Percentiles rank a stretch among this genome's conserved stretches.
These are phyloP conservation scores for Myopa testacea DNA, from an alignment of 2,888 invertebrate species.

Conservation along the genomic window DNA sequence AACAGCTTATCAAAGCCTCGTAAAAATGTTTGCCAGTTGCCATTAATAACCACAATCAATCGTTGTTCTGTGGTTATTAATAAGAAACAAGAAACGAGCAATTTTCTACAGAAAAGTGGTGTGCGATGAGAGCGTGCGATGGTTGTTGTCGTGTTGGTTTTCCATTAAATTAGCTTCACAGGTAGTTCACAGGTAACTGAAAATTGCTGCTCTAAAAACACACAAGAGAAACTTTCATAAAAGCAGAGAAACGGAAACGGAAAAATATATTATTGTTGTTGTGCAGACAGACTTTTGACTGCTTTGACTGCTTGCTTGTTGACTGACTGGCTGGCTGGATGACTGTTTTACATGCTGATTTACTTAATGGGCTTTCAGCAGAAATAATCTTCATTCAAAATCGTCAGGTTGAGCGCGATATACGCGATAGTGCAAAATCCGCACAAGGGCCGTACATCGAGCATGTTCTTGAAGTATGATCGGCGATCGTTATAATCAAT, in stretches of 20 bases:
- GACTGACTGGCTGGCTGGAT: background rate
- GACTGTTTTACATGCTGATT: slow-evolving; percentile 49
- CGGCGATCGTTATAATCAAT: slow-evolving; percentile 68
- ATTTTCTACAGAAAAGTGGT: background rate
- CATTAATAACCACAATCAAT: slow-evolving; percentile 33
- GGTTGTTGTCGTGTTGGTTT: background rate
- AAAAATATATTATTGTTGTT: slow-evolving; percentile 7
- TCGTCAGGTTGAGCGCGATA: slow-evolving; percentile 33
- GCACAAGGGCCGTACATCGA: slow-evolving; percentile 56
- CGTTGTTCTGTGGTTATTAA: slow-evolving; percentile 29
- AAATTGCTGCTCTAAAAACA: slow-evolving; percentile 56
- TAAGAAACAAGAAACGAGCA: background rate
- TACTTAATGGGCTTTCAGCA: slow-evolving; percentile 63
- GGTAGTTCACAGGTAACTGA: slow-evolving; percentile 67
- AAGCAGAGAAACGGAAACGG: slow-evolving; percentile 17
- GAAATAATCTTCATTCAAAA: slow-evolving; percentile 43
- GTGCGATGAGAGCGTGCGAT: background rate
- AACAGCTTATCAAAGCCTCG: background rate
- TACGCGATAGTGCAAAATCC: background rate
- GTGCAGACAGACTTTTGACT: background rate
- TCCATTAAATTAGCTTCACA: slow-evolving; percentile 62
- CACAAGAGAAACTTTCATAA: slow-evolving; percentile 13
- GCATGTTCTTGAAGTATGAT: slow-evolving; percentile 67
- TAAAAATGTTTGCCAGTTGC: slow-evolving; percentile 11
- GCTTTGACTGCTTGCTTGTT: background rate